Evolutionary conservation across 2,113 vertebrate genomes (phyloP).

Genomic region (Tupaia tana): DNA sequence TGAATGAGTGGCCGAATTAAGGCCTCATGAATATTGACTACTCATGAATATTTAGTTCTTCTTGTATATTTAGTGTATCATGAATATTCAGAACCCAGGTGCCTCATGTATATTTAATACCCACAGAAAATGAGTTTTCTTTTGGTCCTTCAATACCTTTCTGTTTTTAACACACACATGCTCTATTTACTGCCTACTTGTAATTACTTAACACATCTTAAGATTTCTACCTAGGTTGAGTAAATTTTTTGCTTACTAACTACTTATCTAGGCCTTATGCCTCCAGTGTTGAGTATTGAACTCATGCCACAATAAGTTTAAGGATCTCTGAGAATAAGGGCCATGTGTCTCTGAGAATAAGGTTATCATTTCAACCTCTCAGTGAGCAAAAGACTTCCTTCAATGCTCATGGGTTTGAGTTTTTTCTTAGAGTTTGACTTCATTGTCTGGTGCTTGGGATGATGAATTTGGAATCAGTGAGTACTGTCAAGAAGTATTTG

Average conservation of each 20-base stretch:
- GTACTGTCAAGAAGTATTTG: not conserved
- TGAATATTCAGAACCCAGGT: slow-evolving; percentile 73
- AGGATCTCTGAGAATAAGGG: not conserved
- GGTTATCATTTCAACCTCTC: not conserved
- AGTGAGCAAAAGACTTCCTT: not conserved
- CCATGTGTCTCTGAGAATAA: not conserved
- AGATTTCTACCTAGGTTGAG: slow-evolving; percentile 29
- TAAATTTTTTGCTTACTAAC: slow-evolving; percentile 28
- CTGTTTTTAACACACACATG: not conserved
- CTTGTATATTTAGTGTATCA: slow-evolving; percentile 61
- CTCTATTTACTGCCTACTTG: slow-evolving; percentile 22
- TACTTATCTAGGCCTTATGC: not conserved
- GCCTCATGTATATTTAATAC: slow-evolving; percentile 65
- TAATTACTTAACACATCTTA: slow-evolving; percentile 16
- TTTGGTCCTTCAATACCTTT: slow-evolving; percentile 39
- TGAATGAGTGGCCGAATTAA: slow-evolving; percentile 52
- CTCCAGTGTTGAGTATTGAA: not conserved
- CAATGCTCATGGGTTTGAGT: not conserved
- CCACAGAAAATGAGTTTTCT: slow-evolving; percentile 35
- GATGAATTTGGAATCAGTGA: not conserved
- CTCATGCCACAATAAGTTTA: not conserved
- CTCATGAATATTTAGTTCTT: slow-evolving; percentile 69
- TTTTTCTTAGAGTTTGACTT: slow-evolving; percentile 4
- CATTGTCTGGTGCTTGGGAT: not conserved
- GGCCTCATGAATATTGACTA: slow-evolving; percentile 65